phyloP scores from a whole-genome alignment of 2,113 vertebrate species.

The Aramus guarauna region DNA sequence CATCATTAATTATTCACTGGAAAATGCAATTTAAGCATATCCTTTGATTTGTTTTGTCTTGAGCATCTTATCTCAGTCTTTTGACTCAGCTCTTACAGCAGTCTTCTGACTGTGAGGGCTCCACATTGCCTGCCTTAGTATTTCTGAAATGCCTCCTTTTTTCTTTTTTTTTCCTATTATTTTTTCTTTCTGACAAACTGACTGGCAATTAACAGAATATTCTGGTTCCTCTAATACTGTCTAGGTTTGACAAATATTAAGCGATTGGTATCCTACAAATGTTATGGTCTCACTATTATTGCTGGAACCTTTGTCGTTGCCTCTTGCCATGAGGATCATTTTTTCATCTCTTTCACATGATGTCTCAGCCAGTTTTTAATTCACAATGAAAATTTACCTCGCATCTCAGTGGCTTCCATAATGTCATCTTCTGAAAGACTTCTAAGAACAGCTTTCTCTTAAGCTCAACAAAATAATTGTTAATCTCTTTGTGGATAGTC shows the following conservation, averaged over 20 bases:
- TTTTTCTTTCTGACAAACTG: not conserved
- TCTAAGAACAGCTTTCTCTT: not conserved
- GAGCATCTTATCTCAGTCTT: not conserved
- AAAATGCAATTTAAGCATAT: not conserved
- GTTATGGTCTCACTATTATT: not conserved
- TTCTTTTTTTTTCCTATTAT: not conserved
- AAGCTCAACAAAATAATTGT: not conserved
- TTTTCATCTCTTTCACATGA: not conserved
- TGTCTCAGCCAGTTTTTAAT: not conserved
- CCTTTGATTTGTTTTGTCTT: not conserved
- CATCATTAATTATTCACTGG: not conserved
- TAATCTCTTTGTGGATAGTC: not conserved
- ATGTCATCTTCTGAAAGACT: not conserved
- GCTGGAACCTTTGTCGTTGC: not conserved
- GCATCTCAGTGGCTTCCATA: not conserved
- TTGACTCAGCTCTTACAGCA: not conserved
- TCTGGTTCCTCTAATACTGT: not conserved
- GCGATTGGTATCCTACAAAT: not conserved
- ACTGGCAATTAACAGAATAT: not conserved
- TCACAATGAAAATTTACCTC: not conserved
- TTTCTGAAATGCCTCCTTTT: not conserved
- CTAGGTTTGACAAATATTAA: not conserved
- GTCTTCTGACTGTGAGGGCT: not conserved
- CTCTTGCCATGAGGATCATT: not conserved
- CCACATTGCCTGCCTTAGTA: not conserved